These are phyloP conservation scores for Scomberomorus guttatus DNA, from an alignment of 2,797 vertebrate genomes.

Conservation along the genomic window DNA sequence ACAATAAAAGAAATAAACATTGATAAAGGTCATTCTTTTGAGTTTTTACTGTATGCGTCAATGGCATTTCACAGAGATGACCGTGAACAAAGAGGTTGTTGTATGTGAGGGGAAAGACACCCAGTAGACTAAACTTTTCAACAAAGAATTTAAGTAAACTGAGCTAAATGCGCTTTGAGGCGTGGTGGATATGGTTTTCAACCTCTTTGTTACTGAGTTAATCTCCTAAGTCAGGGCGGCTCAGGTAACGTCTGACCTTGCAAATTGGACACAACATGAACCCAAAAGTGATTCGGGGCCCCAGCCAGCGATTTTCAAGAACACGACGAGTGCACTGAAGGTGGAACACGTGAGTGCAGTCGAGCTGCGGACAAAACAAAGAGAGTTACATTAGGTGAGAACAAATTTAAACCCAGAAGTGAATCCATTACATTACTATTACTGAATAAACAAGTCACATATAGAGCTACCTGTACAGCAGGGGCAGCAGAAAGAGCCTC, in stretches of 20 bases:
- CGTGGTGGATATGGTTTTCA: not conserved
- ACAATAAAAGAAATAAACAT: slow-evolving; percentile 8
- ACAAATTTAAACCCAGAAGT: not conserved
- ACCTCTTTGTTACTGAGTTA: slow-evolving; percentile 12
- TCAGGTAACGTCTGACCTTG: slow-evolving; percentile 87
- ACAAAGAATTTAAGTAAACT: slow-evolving; percentile 14
- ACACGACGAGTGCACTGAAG: slow-evolving; percentile 97
- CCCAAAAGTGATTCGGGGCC: slow-evolving; percentile 98
- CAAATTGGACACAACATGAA: slow-evolving; percentile 99
- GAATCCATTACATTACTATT: not conserved
- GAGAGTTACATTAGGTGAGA: slow-evolving; percentile 1
- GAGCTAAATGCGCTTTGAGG: slow-evolving; percentile 8
- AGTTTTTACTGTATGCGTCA: not conserved
- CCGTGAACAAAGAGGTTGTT: slow-evolving; percentile 10
- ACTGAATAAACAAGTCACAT: rapidly evolving
- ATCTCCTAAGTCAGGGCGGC: slow-evolving; percentile 2
- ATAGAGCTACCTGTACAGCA: slow-evolving; percentile 91
- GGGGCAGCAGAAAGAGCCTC: slow-evolving; percentile 98
- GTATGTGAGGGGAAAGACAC: not conserved
- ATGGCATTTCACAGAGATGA: not conserved
- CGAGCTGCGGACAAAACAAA: slow-evolving; percentile 86
- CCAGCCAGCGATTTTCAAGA: slow-evolving; percentile 98
- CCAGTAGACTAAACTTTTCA: not conserved
- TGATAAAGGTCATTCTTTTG: slow-evolving; percentile 2
- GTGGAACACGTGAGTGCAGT: slow-evolving; percentile 99